Conservation (phyloP, 2,113 vertebrate species). For the Leucoraja erinaceus region DNA sequence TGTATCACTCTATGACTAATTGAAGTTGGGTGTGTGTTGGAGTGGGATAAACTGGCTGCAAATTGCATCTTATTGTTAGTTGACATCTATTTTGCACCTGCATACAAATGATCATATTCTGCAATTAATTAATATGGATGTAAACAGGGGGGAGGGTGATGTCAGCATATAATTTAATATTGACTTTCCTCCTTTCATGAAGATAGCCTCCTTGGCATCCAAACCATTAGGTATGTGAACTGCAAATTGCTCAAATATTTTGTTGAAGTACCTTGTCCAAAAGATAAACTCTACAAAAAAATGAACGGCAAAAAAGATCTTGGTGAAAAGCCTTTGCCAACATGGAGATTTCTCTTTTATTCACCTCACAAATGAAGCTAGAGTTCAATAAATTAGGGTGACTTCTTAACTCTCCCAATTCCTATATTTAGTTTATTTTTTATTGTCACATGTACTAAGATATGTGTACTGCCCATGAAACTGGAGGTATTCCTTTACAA, state of each 20-base stretch:
- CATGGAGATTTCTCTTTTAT: not conserved
- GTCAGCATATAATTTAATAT: too few species aligned
- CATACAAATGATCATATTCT: too few species aligned
- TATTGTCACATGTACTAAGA: too few species aligned
- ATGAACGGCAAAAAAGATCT: not conserved
- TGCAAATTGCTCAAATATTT: not conserved
- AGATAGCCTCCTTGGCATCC: not conserved
- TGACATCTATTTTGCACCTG: too few species aligned
- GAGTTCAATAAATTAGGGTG: not conserved
- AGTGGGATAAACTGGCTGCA: too few species aligned
- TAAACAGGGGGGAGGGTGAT: too few species aligned
- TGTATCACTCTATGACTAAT: too few species aligned
- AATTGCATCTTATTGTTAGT: too few species aligned
- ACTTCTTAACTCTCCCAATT: not conserved
- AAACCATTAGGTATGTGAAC: not conserved
- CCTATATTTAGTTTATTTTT: not conserved
- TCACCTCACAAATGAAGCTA: not conserved
- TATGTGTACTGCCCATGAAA: not conserved
- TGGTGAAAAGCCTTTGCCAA: not conserved
- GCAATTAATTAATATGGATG: too few species aligned
- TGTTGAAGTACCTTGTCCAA: not conserved
- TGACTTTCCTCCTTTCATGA: too few species aligned
- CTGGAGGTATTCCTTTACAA: too few species aligned
- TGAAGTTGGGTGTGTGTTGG: too few species aligned
- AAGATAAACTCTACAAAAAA: not conserved